Conservation (phyloP, 2,113 vertebrate species). For the Hippopotamus amphibius region DNA sequence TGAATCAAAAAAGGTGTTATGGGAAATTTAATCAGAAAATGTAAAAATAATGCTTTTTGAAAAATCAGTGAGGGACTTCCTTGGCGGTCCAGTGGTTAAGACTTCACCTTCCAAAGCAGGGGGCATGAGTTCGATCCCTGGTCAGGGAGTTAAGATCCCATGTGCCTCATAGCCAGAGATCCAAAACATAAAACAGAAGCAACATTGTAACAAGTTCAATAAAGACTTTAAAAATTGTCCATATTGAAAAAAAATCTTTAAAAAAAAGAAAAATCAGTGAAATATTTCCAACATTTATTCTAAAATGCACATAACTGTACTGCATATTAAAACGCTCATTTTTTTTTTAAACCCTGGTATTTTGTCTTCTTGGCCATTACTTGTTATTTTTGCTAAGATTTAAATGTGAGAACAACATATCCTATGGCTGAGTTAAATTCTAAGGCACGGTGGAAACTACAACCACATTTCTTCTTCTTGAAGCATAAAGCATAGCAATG, state of each 20-base stretch:
- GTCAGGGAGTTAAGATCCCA: no score
- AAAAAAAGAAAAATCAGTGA: background rate
- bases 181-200: no score
- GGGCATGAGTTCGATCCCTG: no score
- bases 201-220: no score
- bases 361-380: background rate
- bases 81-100: no score
- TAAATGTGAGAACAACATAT: conserved; percentile 2
- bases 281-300: background rate
- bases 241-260: no score
- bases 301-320: background rate
- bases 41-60: background rate
- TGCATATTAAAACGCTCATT: background rate
- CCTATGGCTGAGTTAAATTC: background rate
- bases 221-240: no score
- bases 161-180: no score
- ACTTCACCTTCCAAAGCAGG: no score
- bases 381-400: conserved; percentile 46
- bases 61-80: background rate
- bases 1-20: conserved; percentile 22
- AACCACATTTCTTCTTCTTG: conserved; percentile 23
- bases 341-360: conserved; percentile 5
- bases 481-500: background rate
- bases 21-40: conserved; percentile 22
- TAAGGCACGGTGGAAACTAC: conserved; percentile 22